These are phyloP conservation scores for Eristalis pertinax DNA, from an alignment of 2,888 invertebrate species.

Conservation along the genomic window DNA sequence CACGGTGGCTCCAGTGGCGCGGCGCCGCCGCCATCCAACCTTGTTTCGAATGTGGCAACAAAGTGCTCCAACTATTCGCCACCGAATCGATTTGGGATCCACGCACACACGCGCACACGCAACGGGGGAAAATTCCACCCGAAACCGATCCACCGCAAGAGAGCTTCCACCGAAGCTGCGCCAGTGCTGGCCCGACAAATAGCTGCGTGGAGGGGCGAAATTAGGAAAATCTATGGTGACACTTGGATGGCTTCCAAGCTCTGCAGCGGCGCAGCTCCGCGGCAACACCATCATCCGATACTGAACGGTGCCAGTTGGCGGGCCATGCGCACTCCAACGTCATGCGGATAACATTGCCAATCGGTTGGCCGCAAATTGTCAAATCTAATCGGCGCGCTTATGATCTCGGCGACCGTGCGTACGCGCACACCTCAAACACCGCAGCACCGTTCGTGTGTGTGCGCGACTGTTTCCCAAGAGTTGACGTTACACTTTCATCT, in stretches of 20 bases:
- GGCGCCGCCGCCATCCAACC: constrained; percentile 44
- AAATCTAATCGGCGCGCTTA: constrained; percentile 52
- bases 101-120: not conserved
- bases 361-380: constrained; percentile 64
- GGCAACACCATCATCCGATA: constrained; percentile 46
- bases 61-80: constrained; percentile 36
- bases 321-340: constrained; percentile 28
- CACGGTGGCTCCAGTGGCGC: constrained; percentile 25
- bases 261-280: not conserved
- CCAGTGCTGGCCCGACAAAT: constrained; percentile 27
- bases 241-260: constrained; percentile 60
- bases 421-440: not conserved
- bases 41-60: constrained; percentile 55
- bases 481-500: constrained; percentile 68
- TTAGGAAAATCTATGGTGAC: constrained; percentile 69
- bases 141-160: constrained; percentile 58
- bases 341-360: constrained; percentile 43
- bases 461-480: constrained; percentile 54
- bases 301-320: constrained; percentile 52
- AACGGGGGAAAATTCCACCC: constrained; percentile 54
- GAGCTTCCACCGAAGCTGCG: constrained; percentile 56
- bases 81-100: constrained; percentile 1
- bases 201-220: constrained; percentile 33
- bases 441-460: too few relatives aligned
- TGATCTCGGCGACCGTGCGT: constrained; percentile 17